phyloP scores from a whole-genome alignment of 2,888 invertebrate genomes.

The Ferdinandea cuprea region DNA sequence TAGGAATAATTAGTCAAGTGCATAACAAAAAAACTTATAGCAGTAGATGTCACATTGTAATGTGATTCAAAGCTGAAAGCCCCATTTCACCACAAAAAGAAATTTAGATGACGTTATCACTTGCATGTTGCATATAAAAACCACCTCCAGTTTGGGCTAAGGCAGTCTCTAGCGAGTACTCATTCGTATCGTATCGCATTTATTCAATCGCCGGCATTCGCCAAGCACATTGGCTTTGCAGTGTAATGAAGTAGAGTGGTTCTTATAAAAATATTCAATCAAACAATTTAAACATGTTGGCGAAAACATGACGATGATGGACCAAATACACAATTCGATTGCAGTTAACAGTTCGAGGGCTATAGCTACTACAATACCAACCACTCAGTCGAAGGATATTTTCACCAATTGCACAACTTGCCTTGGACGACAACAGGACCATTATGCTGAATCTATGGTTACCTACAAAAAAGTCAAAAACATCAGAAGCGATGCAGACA shows the following conservation, averaged over 20 bases:
- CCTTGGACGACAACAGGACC: constrained; percentile 79
- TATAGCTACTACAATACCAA: constrained; percentile 59
- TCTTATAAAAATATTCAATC: neutral
- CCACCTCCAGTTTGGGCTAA: neutral
- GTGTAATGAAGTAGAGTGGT: constrained; percentile 47
- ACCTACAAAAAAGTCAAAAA: constrained; percentile 80
- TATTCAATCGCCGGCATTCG: constrained; percentile 60
- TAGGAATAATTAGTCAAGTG: too few relatives aligned
- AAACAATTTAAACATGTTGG: constrained; percentile 27
- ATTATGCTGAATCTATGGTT: constrained; percentile 78
- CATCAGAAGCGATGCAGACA: constrained; percentile 80
- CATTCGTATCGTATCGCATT: constrained; percentile 57
- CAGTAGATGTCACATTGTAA: too few relatives aligned
- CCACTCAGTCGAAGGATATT: constrained; percentile 77
- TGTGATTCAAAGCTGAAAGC: neutral
- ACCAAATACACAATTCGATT: constrained; percentile 80
- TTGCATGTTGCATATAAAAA: constrained; percentile 55
- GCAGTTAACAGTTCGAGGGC: constrained; percentile 78
- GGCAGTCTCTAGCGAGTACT: constrained; percentile 59
- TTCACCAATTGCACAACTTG: constrained; percentile 78
- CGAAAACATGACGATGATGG: constrained; percentile 79
- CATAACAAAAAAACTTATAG: too few relatives aligned
- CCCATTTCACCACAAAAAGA: constrained; percentile 23
- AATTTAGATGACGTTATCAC: too few relatives aligned
- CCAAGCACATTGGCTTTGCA: constrained; percentile 59